Conservation (phyloP, 2,797 vertebrate genomes). For the Coreius guichenoti region DNA sequence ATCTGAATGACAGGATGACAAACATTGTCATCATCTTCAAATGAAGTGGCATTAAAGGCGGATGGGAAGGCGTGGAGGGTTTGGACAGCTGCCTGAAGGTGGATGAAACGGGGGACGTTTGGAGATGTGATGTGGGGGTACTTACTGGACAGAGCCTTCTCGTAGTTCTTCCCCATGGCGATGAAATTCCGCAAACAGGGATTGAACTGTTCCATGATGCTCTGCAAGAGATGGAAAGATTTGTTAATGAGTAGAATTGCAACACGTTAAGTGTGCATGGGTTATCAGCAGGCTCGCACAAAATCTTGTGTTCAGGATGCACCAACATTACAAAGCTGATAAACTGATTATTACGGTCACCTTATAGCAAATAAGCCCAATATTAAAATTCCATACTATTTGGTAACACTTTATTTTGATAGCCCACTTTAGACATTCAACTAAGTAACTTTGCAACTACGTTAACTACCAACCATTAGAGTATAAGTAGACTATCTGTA, state of each 20-base stretch:
- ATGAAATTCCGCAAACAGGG: constrained; percentile 99
- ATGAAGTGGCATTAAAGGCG: constrained; percentile 51
- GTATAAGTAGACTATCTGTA: too few relatives aligned
- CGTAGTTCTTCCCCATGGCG: constrained; percentile 99
- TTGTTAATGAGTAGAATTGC: constrained; percentile 45
- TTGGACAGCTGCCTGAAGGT: constrained; percentile 69
- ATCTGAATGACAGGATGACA: constrained; percentile 53
- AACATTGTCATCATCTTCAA: constrained; percentile 56
- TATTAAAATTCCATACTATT: background rate
- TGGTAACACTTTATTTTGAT: too few relatives aligned
- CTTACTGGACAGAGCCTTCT: constrained; percentile 98
- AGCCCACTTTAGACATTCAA: too few relatives aligned
- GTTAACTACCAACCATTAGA: too few relatives aligned
- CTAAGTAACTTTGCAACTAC: too few relatives aligned
- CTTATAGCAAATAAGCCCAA: background rate
- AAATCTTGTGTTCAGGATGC: background rate
- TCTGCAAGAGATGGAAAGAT: constrained; percentile 77
- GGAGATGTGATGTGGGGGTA: constrained; percentile 56
- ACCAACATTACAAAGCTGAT: background rate
- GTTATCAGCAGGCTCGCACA: background rate
- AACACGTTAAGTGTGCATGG: background rate
- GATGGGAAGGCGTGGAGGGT: constrained; percentile 55
- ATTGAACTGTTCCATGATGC: constrained; percentile 99
- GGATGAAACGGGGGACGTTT: constrained; percentile 56
- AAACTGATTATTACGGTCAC: background rate